These are phyloP conservation scores for Thamnophis sirtalis DNA, from an alignment of 2,113 vertebrate species.

Conservation along the genomic window DNA sequence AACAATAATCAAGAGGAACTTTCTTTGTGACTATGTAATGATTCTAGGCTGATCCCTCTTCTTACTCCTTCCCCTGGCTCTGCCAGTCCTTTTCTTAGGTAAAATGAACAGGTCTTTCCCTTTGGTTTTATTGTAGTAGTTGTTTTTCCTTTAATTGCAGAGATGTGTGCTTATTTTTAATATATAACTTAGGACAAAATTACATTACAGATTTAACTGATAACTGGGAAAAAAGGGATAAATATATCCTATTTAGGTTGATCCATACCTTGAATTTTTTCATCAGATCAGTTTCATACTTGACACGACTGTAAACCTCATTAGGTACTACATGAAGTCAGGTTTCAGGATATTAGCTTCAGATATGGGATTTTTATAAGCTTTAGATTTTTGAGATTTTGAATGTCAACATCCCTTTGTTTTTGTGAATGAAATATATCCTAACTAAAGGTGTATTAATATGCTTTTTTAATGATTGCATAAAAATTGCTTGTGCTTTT, in stretches of 20 bases:
- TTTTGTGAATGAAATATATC: neutral
- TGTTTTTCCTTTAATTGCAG: neutral
- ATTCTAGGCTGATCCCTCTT: neutral
- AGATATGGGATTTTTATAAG: neutral
- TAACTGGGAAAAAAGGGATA: neutral
- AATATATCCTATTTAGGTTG: neutral
- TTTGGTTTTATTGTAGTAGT: neutral
- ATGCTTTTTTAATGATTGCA: conserved; percentile 37
- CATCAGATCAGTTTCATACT: neutral
- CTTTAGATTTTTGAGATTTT: neutral
- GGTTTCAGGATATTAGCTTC: neutral
- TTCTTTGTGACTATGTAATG: neutral
- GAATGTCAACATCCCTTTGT: neutral
- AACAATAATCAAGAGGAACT: neutral
- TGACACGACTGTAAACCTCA: neutral
- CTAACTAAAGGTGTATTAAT: neutral
- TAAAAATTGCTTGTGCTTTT: conserved; percentile 46
- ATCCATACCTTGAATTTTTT: neutral
- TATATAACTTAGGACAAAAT: neutral
- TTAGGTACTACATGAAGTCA: neutral
- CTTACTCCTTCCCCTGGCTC: neutral
- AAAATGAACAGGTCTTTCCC: neutral
- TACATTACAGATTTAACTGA: neutral
- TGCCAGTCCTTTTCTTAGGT: neutral
- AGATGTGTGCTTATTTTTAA: neutral